Evolutionary conservation across 92 coral and sea anemone species (phyloP), one percentile per base, ranked within the genome.

Genomic region (Palythoa heliodiscus): DNA sequence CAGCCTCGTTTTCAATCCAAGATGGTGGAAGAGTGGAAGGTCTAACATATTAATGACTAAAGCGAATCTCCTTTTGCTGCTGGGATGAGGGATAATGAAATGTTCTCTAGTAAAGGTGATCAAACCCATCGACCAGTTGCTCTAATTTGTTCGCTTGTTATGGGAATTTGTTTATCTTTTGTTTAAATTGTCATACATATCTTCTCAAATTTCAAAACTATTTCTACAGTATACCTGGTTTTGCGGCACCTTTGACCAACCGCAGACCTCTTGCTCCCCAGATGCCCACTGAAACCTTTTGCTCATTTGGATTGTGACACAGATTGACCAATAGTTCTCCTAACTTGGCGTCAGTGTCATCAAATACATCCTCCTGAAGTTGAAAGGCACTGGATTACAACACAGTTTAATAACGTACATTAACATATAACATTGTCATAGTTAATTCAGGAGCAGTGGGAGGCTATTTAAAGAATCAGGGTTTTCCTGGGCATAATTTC

Each of bases 251-350:
- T 67, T 88, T 83, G 38, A 67, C 73, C 52, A 72, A 64, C 23
- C 93, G 93, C 19, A 97, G 83, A 3, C 89, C 92, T 77, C 93
- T 88, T 22, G 97, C 98, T 54, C 93, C 79, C 69, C 90, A 91
- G 40, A 97, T 77, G 22, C 90, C 87, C 2, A 97, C 93, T 9
- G 92, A 88, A 3, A 97, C 70, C 58, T 88, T 97, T 55, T 95
- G 94, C 52, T 97, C 99, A n/a, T 91, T 91, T 5, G 98, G 99
- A 76, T 95, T 95, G 89, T 97, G 95, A 52, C 93, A 87, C 87
- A 97, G 81, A 3, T 95, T 88, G 60, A 97, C 74, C 75, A 92
- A 86, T 58, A 97, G 75, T 54, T 97, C 95, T 16, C 99, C 99
- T 38, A 93, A 53, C 43, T 57, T 80, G 7, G 84, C 80, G 29